Conservation (phyloP, 2,888 invertebrate species). For the Tiliacea aurago region DNA sequence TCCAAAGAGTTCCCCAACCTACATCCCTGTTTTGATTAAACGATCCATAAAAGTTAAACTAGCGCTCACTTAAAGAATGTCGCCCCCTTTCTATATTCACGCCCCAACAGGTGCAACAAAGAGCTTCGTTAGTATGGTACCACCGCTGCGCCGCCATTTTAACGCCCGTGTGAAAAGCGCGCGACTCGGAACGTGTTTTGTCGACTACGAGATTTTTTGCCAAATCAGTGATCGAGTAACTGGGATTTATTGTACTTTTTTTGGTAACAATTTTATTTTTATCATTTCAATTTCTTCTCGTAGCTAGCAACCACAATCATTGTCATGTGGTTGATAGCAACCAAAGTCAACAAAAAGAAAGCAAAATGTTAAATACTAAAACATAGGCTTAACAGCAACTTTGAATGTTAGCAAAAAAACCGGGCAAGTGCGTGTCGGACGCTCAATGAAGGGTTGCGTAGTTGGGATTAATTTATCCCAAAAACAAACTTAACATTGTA, state of each 20-base stretch:
- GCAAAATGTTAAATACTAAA: background rate
- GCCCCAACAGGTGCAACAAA: constrained; percentile 82
- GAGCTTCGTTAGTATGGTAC: constrained; percentile 83
- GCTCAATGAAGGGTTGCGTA: no score
- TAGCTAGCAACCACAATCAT: background rate
- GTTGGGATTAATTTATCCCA: no score
- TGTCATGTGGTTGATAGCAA: background rate
- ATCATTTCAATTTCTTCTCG: background rate
- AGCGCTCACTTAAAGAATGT: constrained; percentile 56
- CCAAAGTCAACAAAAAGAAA: background rate
- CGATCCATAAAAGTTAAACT: constrained; percentile 54
- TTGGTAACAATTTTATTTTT: background rate
- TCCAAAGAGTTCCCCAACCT: constrained; percentile 3
- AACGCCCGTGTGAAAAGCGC: constrained; percentile 66
- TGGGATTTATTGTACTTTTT: constrained; percentile 29
- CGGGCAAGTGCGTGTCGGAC: no score
- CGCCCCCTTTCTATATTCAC: constrained; percentile 63
- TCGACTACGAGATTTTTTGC: constrained; percentile 56
- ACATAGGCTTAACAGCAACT: background rate
- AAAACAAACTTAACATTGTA: no score
- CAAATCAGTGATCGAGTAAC: constrained; percentile 48
- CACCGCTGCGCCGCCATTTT: constrained; percentile 71
- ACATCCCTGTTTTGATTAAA: constrained; percentile 47
- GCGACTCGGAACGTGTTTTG: constrained; percentile 63
- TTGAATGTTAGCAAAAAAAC: background rate